phyloP scores from a whole-genome alignment of 2,113 vertebrate genomes.

The Istiophorus platypterus region DNA sequence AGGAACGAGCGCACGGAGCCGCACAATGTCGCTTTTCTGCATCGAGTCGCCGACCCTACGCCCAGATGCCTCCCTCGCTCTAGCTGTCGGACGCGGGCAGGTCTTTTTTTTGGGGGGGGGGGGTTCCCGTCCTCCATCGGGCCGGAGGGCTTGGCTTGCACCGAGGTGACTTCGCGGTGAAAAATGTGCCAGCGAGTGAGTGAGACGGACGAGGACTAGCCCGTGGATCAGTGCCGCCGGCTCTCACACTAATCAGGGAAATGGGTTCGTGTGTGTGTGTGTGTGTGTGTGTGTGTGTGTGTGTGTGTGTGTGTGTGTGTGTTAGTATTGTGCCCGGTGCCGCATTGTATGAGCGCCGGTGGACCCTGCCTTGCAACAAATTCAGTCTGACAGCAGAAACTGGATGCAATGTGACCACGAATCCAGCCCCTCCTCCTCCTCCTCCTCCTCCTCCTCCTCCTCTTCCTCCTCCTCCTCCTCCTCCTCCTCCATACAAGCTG shows the following conservation, averaged over 20 bases:
- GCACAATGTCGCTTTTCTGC: slow-evolving; percentile 14
- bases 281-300: slow-evolving; percentile 24
- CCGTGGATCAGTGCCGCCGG: slow-evolving; percentile 60
- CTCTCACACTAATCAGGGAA: slow-evolving; percentile 71
- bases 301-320: slow-evolving; percentile 20
- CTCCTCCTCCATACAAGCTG: slow-evolving; percentile 51
- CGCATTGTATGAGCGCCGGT: slow-evolving; percentile 63
- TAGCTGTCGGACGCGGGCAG: slow-evolving; percentile 16
- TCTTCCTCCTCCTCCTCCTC: too few species aligned
- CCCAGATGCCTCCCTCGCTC: slow-evolving; percentile 3
- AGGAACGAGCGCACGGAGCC: slow-evolving; percentile 24
- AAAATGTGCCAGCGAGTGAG: slow-evolving; percentile 47
- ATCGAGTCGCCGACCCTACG: neutral
- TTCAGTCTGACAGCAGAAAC: slow-evolving; percentile 76
- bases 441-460: too few species aligned
- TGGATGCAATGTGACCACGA: slow-evolving; percentile 69
- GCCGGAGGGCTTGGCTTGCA: slow-evolving; percentile 17
- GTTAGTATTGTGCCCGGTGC: slow-evolving; percentile 22
- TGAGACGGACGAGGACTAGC: slow-evolving; percentile 46
- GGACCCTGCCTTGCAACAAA: slow-evolving; percentile 71
- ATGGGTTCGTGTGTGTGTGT: slow-evolving; percentile 29
- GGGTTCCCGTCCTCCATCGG: too few species aligned
- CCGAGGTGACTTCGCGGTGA: slow-evolving; percentile 29
- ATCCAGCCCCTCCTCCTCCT: slow-evolving; percentile 41
- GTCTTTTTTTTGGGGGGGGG: neutral